Evolutionary conservation across 2,797 vertebrate genomes (phyloP), one percentile per base, ranked within the genome.

Genomic region (Galagoides demidoff): DNA sequence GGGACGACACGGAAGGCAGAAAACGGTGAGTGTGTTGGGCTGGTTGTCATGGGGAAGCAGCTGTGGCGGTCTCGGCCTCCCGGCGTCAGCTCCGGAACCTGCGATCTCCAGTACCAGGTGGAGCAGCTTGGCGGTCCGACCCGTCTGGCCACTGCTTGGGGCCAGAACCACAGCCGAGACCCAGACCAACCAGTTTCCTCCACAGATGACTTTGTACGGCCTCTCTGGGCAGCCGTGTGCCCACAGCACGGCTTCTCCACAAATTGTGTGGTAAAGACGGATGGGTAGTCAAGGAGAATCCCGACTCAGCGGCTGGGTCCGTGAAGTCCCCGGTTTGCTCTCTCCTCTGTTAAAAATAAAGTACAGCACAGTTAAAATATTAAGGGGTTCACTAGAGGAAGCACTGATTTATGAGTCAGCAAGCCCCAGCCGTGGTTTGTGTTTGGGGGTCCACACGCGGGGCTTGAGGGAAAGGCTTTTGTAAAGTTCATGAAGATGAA

Each of bases 21-120:
- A 52, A 52, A 14, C 49, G 49, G 49, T 52, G 49, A 52, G 49
- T 52, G 49, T 52, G 49, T 52, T 52, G 49, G 49, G 4, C 49
- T 52, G 49, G 49, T 52, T 52, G 49, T 52, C 49, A 52, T 52
- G 49, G 49, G 49, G 14, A 52, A 57, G 20, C 20, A 0, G 22
- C 11, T 34, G 31, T 22, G 13, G 52, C 22, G 13, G 13, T 9
- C 52, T 13, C 6, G n/a, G 52, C n/a, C 22, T 57, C 77, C n/a
- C 49, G 0, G 31, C 77, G n/a, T 37, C 52, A 25, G 7, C n/a
- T 16, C 22, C 7, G 7, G 22, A 23, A 13, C 57, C 77, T 27
- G n/a, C n/a, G n/a, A 2, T 4, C 23, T 7, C 0, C 22, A 55
- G 22, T 57, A 22, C 7, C n/a, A 13, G n/a, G n/a, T 4, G n/a